These are phyloP conservation scores for Varroa destructor DNA, from an alignment of 1,140 invertebrate genomes.

Conservation along the genomic window DNA sequence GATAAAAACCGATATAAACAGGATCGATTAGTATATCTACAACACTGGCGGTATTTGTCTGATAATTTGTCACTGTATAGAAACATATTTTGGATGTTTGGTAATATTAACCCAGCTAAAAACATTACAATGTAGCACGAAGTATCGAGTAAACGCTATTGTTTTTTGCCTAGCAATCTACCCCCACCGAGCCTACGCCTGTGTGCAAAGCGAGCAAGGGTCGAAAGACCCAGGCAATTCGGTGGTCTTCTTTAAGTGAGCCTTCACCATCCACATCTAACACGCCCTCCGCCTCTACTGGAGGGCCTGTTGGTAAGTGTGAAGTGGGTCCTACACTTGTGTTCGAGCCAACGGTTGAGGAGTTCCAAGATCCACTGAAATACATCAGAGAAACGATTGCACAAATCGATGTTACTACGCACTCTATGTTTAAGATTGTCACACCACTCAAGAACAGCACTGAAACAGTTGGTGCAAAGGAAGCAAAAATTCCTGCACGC, in stretches of 20 bases:
- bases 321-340: constrained; percentile 60
- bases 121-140: no score
- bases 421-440: constrained; percentile 17
- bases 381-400: constrained; percentile 65
- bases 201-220: constrained; percentile 8
- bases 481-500: constrained; percentile 36
- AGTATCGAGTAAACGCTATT: no score
- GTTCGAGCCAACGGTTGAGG: constrained; percentile 65
- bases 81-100: no score
- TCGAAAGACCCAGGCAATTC: constrained; percentile 26
- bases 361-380: constrained; percentile 75
- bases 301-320: neutral
- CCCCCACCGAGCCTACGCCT: no score
- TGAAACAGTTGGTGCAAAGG: constrained; percentile 24
- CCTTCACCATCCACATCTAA: neutral
- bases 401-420: constrained; percentile 1
- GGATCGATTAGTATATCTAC: no score
- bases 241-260: constrained; percentile 26
- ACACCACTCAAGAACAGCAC: constrained; percentile 1
- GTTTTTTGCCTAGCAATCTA: no score
- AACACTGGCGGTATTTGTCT: no score
- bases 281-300: constrained; percentile 28
- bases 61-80: no score
- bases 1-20: neutral
- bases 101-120: no score